A percentile compares a stretch with the other conserved stretches of the same genome.
Evolutionary conservation across 2,888 invertebrate species (phyloP).

Genomic region (Drosophila niveifrons): DNA sequence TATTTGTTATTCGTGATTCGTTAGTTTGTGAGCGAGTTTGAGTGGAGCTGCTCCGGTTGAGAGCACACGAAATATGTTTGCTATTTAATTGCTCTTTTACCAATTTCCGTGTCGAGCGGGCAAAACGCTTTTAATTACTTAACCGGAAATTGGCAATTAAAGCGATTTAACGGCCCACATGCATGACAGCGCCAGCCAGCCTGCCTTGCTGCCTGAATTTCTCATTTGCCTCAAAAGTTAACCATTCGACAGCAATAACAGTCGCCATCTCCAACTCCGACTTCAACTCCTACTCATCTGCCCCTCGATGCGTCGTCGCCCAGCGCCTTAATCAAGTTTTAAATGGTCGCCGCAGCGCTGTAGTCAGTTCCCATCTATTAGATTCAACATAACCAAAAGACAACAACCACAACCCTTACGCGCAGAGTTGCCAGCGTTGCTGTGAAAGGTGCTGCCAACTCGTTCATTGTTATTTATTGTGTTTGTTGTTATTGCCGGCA

Average conservation of each 20-base stretch:
- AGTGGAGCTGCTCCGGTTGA: slow-evolving; percentile 12
- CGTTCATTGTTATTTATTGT: slow-evolving; percentile 80
- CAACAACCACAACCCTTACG: slow-evolving; percentile 8
- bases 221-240: slow-evolving; percentile 54
- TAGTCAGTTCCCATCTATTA: not conserved
- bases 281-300: not conserved
- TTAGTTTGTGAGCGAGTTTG: slow-evolving; percentile 1
- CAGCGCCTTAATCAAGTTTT: slow-evolving; percentile 79
- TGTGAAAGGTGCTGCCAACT: slow-evolving; percentile 75
- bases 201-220: slow-evolving; percentile 23
- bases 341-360: slow-evolving; percentile 54
- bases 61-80: slow-evolving; percentile 66
- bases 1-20: slow-evolving; percentile 23
- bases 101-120: slow-evolving; percentile 63
- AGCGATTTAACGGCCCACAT: slow-evolving; percentile 81
- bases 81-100: slow-evolving; percentile 73
- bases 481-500: slow-evolving; percentile 81
- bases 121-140: slow-evolving; percentile 81
- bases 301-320: slow-evolving; percentile 38
- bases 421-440: slow-evolving; percentile 4
- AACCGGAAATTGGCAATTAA: slow-evolving; percentile 82
- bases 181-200: slow-evolving; percentile 54
- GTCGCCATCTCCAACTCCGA: not conserved
- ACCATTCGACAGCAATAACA: slow-evolving; percentile 32
- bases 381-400: slow-evolving; percentile 11